These are phyloP conservation scores for Drosophila eohydei DNA, from an alignment of 2,888 invertebrate species.

Conservation along the genomic window DNA sequence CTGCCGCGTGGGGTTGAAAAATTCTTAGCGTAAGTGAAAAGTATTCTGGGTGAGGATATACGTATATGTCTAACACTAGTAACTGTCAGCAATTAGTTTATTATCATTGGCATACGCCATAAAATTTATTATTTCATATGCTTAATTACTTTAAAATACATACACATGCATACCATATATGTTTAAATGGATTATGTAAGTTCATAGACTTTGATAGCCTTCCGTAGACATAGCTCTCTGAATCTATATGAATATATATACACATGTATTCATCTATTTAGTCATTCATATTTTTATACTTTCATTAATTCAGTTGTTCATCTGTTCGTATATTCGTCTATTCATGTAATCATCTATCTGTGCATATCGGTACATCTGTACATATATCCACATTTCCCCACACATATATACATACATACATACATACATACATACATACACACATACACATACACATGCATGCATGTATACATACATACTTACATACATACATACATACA, in stretches of 20 bases:
- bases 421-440: neutral
- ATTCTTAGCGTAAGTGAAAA: neutral
- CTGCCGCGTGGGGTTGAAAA: slow-evolving; percentile 18
- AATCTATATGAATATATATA: too few relatives aligned
- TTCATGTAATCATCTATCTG: neutral
- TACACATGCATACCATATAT: neutral
- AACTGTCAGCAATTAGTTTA: neutral
- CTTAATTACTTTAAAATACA: neutral
- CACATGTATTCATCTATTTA: neutral
- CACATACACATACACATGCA: neutral
- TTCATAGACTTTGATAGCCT: too few relatives aligned
- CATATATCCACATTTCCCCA: too few relatives aligned
- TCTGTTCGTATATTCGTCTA: neutral
- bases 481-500: neutral
- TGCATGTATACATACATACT: neutral
- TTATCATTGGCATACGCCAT: neutral
- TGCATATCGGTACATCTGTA: neutral
- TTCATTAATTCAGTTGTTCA: neutral
- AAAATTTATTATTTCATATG: neutral
- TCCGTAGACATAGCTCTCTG: too few relatives aligned
- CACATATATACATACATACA: neutral
- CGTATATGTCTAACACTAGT: neutral
- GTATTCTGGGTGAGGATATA: neutral
- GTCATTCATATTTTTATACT: too few relatives aligned
- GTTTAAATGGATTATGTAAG: too few relatives aligned